Percentiles rank a stretch among this genome's conserved stretches.
These are phyloP conservation scores for Trilocha varians DNA, from an alignment of 2,888 invertebrate genomes.

Conservation along the genomic window DNA sequence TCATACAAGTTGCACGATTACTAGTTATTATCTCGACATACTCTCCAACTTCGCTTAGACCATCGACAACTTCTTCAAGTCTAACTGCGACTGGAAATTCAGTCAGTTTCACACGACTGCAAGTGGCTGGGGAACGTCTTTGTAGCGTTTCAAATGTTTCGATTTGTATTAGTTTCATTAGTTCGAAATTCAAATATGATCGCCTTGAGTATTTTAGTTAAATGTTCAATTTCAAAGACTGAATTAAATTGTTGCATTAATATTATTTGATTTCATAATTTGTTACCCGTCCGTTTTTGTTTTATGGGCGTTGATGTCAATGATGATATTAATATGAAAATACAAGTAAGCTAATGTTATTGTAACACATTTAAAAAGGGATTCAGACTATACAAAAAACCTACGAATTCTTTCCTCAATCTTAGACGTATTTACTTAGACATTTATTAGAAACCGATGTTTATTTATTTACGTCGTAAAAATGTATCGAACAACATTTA, in stretches of 20 bases:
- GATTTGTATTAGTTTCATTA: conserved; percentile 15
- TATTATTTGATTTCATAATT: too few species aligned
- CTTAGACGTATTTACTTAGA: background rate
- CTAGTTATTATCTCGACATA: conserved; percentile 58
- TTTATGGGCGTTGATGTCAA: too few species aligned
- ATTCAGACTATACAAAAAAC: too few species aligned
- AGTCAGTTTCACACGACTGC: conserved; percentile 25
- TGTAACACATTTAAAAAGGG: too few species aligned
- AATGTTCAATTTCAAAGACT: background rate
- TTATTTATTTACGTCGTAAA: too few species aligned
- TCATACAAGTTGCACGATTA: conserved; percentile 52
- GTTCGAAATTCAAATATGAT: conserved; percentile 14
- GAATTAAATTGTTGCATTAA: too few species aligned
- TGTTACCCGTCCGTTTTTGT: too few species aligned
- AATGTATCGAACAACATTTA: too few species aligned
- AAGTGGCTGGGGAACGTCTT: conserved; percentile 23
- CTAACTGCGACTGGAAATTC: conserved; percentile 29
- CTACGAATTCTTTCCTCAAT: background rate
- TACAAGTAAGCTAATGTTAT: too few species aligned
- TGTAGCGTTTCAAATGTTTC: conserved; percentile 21
- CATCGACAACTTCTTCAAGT: conserved; percentile 37
- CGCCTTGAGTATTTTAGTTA: background rate
- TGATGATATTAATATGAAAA: too few species aligned
- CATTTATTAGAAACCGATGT: background rate
- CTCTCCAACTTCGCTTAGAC: conserved; percentile 48